Evolutionary conservation across 2,113 vertebrate species (phyloP), one percentile per base, ranked within the genome.

Genomic region (Thunnus thynnus): DNA sequence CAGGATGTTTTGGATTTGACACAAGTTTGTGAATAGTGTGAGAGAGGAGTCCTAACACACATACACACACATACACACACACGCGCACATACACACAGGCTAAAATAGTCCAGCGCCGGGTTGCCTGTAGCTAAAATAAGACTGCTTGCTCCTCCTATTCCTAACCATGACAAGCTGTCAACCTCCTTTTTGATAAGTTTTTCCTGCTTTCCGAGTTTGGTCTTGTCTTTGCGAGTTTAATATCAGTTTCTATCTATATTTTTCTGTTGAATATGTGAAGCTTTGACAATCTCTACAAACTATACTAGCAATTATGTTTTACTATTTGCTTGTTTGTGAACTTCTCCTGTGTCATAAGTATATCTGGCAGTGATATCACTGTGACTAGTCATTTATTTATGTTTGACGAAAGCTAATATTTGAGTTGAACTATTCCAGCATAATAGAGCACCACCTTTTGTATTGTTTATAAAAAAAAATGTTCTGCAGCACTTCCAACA

Each of bases 1-100:
- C 88, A 91, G 93, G 93, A 93, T 94, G 94, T 95, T 94, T 92
- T 91, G 93, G 83, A 90, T 92, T 91, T 87, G 82, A 85, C 89
- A 86, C 85, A 90, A 89, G 76, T 93, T 89, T 2, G 67, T 70
- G 74, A 51, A 72, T 22, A 71, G 62, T 83, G 56, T 56, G 67
- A 18, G 58, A 63, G 68, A 47, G 14, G 65, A 22, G 48, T 82
- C 76, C 82, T 47, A 66, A 86, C 89, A 76, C 87, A 73, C 41
- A 41, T 17, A 58, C 79, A 44, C 68, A 25, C 71, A 47, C 80
- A 63, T 63, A 77, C 66, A 78, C 83, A 68, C 72, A 72, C 85
- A 63, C 84, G 72, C 66, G 66, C 83, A 36, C 61, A 2, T 72
- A 70, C 83, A 44, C 57, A 2, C 75, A 50, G 62, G 78, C 89